These are phyloP conservation scores for Cossypha niveicapilla DNA, from an alignment of 2,797 vertebrate species.

Conservation along the genomic window DNA sequence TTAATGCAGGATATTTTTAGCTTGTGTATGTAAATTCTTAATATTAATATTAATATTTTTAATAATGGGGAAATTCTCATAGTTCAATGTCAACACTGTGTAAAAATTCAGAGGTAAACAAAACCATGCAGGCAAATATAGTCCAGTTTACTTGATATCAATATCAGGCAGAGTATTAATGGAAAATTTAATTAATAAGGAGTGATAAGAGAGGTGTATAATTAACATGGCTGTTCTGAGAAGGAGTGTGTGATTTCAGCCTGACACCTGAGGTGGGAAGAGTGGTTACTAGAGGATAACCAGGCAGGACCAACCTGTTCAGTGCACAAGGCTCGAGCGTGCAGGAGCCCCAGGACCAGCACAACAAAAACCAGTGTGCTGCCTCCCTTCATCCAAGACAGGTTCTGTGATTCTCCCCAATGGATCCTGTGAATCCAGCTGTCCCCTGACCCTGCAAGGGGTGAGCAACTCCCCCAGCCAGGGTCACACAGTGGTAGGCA, in stretches of 20 bases:
- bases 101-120: background rate
- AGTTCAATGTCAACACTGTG: background rate
- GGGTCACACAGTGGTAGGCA: rapidly evolving
- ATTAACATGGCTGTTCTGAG: background rate
- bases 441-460: rapidly evolving
- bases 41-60: background rate
- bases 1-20: background rate
- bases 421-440: background rate
- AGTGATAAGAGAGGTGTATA: background rate
- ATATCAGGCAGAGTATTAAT: background rate
- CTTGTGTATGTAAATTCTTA: background rate
- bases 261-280: background rate
- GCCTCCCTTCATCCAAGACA: background rate
- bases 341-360: background rate
- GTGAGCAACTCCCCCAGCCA: rapidly evolving
- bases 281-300: rapidly evolving
- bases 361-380: rapidly evolving
- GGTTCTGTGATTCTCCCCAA: background rate
- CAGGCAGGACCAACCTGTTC: background rate
- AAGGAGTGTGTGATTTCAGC: background rate
- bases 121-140: background rate
- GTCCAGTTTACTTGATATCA: background rate
- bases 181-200: background rate
- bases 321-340: rapidly evolving
- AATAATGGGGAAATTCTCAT: background rate